phyloP scores from a whole-genome alignment of 2,797 vertebrate genomes.

The Simalia tracyae region DNA sequence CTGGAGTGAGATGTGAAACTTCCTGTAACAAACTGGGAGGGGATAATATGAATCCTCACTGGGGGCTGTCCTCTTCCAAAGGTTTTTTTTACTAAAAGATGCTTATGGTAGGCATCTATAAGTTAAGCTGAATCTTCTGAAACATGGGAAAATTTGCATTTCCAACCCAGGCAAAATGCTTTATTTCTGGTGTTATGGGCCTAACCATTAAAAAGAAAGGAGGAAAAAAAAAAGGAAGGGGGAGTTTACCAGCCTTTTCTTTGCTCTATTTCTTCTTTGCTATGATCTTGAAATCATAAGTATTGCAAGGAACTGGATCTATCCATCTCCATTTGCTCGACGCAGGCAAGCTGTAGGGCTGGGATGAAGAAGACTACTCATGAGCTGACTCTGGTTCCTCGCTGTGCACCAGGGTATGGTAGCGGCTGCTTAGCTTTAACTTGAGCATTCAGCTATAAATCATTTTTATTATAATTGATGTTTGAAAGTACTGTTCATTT shows the following conservation, averaged over 20 bases:
- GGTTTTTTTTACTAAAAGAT: not conserved
- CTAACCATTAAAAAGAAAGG: not conserved
- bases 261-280: not conserved
- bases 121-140: not conserved
- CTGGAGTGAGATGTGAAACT: not conserved
- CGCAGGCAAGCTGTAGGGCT: not conserved
- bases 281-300: slow-evolving; percentile 1
- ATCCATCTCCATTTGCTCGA: slow-evolving; percentile 1
- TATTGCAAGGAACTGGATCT: not conserved
- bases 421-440: not conserved
- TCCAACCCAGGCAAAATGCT: not conserved
- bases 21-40: not conserved
- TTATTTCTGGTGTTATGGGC: not conserved
- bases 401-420: not conserved
- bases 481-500: slow-evolving; percentile 26
- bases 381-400: not conserved
- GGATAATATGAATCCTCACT: not conserved
- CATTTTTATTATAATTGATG: slow-evolving; percentile 58
- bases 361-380: not conserved
- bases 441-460: slow-evolving; percentile 34
- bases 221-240: too few relatives aligned
- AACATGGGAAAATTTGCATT: not conserved
- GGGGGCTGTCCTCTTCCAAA: not conserved
- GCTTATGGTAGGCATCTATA: not conserved
- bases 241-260: not conserved